These are phyloP conservation scores for Schlechtendalia chinensis DNA, from an alignment of 1,140 invertebrate genomes.

Conservation along the genomic window DNA sequence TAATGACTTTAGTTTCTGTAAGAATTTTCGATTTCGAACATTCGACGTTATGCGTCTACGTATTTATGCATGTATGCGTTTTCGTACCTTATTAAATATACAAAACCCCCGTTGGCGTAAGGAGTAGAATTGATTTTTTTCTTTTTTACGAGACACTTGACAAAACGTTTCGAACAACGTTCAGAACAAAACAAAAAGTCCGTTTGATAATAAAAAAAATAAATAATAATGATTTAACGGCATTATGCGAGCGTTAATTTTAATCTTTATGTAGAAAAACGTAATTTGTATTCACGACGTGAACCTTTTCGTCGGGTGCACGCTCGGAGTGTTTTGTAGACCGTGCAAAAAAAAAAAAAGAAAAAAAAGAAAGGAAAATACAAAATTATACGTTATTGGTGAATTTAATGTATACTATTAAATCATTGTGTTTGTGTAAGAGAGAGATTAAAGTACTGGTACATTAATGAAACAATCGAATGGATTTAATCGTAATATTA, in stretches of 20 bases:
- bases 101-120: not conserved
- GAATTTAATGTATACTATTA: too few species aligned
- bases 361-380: too few species aligned
- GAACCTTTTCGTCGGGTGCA: not conserved
- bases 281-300: not conserved
- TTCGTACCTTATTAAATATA: not conserved
- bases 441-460: too few species aligned
- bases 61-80: too few species aligned
- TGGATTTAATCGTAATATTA: too few species aligned
- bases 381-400: too few species aligned
- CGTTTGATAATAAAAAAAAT: not conserved
- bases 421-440: too few species aligned
- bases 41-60: not conserved
- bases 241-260: not conserved
- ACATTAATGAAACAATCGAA: too few species aligned
- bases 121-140: conserved; percentile 2
- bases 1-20: conserved; percentile 19
- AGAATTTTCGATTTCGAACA: conserved; percentile 19
- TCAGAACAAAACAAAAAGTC: not conserved
- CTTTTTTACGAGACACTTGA: not conserved
- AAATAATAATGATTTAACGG: not conserved
- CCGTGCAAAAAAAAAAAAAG: too few species aligned
- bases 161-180: not conserved
- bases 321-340: too few species aligned
- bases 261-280: not conserved